These are phyloP conservation scores for Caenorhabditis briggsae DNA, from an alignment of 1,140 invertebrate genomes.

Conservation along the genomic window DNA sequence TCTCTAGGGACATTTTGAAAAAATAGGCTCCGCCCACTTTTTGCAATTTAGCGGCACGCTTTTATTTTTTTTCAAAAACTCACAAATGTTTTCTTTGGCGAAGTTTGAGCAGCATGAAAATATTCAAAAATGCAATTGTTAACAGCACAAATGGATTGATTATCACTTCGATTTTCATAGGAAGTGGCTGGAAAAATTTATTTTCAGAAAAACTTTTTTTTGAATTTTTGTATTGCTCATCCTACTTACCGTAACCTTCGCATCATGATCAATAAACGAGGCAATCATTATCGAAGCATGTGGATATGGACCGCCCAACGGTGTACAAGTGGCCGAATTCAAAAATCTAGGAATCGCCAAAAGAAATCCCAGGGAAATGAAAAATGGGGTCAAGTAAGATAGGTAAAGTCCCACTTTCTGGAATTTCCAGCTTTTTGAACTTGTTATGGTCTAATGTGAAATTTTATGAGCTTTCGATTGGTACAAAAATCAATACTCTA, in stretches of 20 bases:
- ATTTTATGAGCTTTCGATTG: too few relatives aligned
- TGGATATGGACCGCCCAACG: not conserved
- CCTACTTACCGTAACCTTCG: not conserved
- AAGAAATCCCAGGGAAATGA: not conserved
- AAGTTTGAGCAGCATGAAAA: not conserved
- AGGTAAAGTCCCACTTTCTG: not conserved
- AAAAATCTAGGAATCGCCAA: not conserved
- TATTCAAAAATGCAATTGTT: not conserved
- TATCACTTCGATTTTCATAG: not conserved
- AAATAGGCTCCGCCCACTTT: too few relatives aligned
- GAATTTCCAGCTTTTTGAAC: not conserved
- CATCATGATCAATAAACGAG: not conserved
- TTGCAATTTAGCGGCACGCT: too few relatives aligned
- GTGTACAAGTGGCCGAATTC: not conserved
- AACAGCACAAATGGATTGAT: not conserved
- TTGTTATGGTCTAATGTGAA: too few relatives aligned
- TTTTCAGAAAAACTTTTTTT: not conserved
- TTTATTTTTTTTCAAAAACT: not conserved
- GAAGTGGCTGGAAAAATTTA: not conserved
- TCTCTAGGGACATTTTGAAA: too few relatives aligned
- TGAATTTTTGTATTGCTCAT: not conserved
- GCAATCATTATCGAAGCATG: not conserved
- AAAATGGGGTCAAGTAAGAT: not conserved
- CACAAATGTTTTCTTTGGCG: not conserved
- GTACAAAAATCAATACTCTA: too few relatives aligned